Base-by-base conservation (phyloP, 2,888 invertebrate species). In the Gasteruption jaculator region DNA sequence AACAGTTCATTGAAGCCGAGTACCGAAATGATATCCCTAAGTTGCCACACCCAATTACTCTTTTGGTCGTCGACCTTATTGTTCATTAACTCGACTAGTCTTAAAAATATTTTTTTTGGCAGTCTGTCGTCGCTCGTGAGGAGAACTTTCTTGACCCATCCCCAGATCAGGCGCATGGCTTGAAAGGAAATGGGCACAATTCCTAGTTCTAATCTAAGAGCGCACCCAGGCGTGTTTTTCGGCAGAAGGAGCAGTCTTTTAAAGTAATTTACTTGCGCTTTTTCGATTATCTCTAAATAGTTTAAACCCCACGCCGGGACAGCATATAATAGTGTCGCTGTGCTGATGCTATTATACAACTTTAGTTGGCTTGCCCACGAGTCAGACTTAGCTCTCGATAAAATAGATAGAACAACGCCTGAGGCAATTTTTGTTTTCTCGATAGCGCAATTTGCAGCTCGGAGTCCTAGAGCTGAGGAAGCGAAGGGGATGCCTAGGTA, bases 401-500 rank as follows among this genome's bases (percentile, higher is more conserved):
- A 14, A 8, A 20, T 37, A 7, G 33, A 16, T 26, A 25, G 10
- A 8, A 30, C 16, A 3, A 24, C 6, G 11, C 34, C 31, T 16
- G 21, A 5, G 5, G 37, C 42, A n/a, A 22, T 18, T 20, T 37
- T 42, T 24, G 37, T 25, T 27, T 42, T 42, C 2, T 11, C 14
- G 8, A 37, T 8, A n/a, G 34, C 33, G 12, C 10, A 10, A 4
- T 30, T 10, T 11, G 42, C 21, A 5, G 42, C 27, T 27, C 22
- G 25, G 4, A 7, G 8, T 11, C 30, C 26, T 3, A 30, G 16
- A n/a, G 26, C 14, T 6, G 36, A 37, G 16, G 15, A 19, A 6
- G 24, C 3, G n/a, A 42, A 26, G 11, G 27, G 18, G 6, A 42
- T 26, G 6, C 42, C 42, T 4, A 42, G 32, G 7, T 38, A 42